Conservation (phyloP, 2,888 invertebrate genomes). For the Cheilosia soror region DNA sequence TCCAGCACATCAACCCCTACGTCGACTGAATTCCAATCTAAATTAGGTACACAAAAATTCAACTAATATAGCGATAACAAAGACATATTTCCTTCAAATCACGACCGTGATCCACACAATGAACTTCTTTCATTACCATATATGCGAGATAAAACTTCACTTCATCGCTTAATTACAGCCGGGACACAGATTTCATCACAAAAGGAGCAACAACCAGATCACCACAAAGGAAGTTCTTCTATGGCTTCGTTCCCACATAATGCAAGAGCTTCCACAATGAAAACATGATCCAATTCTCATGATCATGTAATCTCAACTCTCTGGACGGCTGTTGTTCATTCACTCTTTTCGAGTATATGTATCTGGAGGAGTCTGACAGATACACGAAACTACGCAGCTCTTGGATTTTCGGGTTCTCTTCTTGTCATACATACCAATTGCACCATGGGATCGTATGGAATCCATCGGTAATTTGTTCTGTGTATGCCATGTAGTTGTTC, state of each 20-base stretch:
- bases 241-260: constrained; percentile 72
- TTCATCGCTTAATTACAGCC: constrained; percentile 40
- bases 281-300: constrained; percentile 71
- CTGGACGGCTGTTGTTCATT: constrained; percentile 33
- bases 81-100: background rate
- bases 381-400: constrained; percentile 54
- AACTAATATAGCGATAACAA: no score
- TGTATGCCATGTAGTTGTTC: constrained; percentile 14
- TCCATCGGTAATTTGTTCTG: constrained; percentile 39
- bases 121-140: constrained; percentile 36
- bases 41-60: no score
- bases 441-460: constrained; percentile 64
- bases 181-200: constrained; percentile 12
- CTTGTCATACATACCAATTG: constrained; percentile 7
- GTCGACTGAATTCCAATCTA: no score
- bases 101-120: constrained; percentile 41
- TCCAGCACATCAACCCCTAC: no score
- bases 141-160: constrained; percentile 27
- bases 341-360: constrained; percentile 36
- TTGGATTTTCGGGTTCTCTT: background rate
- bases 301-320: constrained; percentile 54
- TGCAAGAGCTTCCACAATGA: constrained; percentile 63
- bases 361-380: constrained; percentile 27
- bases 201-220: constrained; percentile 24
- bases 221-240: constrained; percentile 55